Evolutionary conservation across 2,888 invertebrate genomes (phyloP).

Genomic region (Gerris lacustris): DNA sequence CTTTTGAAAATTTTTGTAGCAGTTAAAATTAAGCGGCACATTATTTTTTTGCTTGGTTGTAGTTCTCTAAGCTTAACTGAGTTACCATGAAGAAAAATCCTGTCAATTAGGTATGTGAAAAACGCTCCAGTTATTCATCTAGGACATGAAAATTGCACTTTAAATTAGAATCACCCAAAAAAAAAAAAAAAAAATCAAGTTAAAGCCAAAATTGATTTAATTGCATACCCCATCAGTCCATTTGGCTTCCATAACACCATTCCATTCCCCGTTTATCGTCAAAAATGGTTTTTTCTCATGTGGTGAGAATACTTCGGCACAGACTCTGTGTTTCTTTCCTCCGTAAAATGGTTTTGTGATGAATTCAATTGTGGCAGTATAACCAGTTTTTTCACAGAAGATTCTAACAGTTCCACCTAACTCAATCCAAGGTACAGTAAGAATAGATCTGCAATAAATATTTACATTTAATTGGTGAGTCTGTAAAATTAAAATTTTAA

Average conservation of each 20-base stretch:
- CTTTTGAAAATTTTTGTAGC: too few species aligned
- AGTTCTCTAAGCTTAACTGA: too few species aligned
- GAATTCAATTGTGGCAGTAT: constrained; percentile 85
- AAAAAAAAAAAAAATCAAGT: too few species aligned
- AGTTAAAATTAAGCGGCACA: too few species aligned
- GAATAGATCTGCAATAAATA: constrained; percentile 30
- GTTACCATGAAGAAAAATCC: too few species aligned
- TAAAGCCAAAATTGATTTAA: too few species aligned
- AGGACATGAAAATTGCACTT: too few species aligned
- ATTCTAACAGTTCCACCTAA: constrained; percentile 86
- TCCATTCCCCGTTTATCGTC: constrained; percentile 91
- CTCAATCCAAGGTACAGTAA: constrained; percentile 98
- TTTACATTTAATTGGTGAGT: not conserved
- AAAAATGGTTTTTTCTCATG: constrained; percentile 82
- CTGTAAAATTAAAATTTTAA: constrained; percentile 10
- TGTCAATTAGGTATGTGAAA: too few species aligned
- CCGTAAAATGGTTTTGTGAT: constrained; percentile 97
- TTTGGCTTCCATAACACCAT: constrained; percentile 84
- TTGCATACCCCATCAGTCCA: constrained; percentile 50
- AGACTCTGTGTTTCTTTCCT: constrained; percentile 81
- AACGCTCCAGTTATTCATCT: too few species aligned
- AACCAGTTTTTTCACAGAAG: constrained; percentile 85
- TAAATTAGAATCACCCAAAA: too few species aligned
- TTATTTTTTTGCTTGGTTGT: too few species aligned
- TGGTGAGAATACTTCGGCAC: constrained; percentile 66